phyloP scores from a whole-genome alignment of 53 echinoderm and acorn worm genomes.

The Paracentrotus lividus region DNA sequence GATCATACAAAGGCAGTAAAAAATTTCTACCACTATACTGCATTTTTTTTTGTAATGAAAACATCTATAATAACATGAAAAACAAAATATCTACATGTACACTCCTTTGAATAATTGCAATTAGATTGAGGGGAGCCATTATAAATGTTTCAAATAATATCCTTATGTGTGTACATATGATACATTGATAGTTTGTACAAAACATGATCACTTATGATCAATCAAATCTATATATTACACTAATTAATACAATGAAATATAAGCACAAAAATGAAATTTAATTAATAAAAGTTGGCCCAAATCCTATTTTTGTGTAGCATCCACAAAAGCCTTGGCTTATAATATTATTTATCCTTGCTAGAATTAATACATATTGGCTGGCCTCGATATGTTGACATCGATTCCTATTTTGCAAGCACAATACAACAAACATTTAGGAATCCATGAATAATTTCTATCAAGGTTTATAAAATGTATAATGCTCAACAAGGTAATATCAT shows the following conservation, averaged over 20 bases:
- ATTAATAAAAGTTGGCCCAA: constrained; percentile 1
- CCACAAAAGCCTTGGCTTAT: background rate
- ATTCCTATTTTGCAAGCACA: background rate
- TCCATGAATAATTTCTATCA: background rate
- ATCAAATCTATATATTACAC: background rate
- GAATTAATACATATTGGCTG: background rate
- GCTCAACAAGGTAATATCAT: constrained; percentile 6
- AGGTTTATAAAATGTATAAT: background rate
- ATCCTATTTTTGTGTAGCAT: background rate
- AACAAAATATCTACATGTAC: background rate
- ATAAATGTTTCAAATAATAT: background rate
- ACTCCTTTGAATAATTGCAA: background rate
- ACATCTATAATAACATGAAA: background rate
- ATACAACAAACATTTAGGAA: background rate
- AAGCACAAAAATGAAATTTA: background rate
- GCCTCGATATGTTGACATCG: background rate
- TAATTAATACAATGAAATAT: background rate
- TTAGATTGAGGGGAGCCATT: background rate
- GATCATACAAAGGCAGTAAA: too few relatives aligned
- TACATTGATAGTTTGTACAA: background rate
- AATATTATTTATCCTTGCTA: background rate
- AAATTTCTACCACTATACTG: background rate
- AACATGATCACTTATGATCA: background rate
- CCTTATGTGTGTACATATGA: background rate
- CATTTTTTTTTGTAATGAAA: background rate